These are phyloP conservation scores for Peromyscus eremicus DNA, from an alignment of 2,797 vertebrate genomes.

Conservation along the genomic window DNA sequence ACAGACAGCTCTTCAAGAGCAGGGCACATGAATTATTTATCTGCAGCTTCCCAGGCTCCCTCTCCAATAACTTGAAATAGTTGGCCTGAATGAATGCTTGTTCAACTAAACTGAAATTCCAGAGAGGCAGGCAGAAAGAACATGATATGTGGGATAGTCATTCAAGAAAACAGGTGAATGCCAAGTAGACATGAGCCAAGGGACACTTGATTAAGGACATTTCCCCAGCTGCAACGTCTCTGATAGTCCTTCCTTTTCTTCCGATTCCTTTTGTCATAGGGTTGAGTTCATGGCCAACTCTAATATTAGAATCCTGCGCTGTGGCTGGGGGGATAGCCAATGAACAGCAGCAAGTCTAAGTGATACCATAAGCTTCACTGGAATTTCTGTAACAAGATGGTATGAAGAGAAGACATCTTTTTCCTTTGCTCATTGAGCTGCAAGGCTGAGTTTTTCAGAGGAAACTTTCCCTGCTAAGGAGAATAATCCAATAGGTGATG, in stretches of 20 bases:
- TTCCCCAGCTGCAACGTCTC: neutral
- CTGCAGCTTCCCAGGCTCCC: neutral
- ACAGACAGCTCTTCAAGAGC: neutral
- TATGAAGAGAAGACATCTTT: neutral
- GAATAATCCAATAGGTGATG: neutral
- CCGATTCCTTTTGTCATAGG: neutral
- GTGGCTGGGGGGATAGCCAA: too few species aligned
- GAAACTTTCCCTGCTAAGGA: neutral
- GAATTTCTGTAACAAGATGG: neutral
- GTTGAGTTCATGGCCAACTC: neutral
- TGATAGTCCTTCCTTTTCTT: neutral
- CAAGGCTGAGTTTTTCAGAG: neutral
- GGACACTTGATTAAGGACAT: neutral
- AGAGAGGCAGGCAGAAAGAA: neutral
- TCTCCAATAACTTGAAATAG: slow-evolving; percentile 21
- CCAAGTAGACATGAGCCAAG: neutral
- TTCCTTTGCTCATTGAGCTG: neutral
- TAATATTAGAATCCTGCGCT: neutral
- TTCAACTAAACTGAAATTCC: slow-evolving; percentile 19
- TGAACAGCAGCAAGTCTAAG: neutral
- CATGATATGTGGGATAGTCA: neutral
- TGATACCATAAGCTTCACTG: neutral
- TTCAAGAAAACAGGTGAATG: neutral
- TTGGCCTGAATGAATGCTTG: neutral
- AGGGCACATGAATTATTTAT: slow-evolving; percentile 3